phyloP scores from a whole-genome alignment of 2,797 vertebrate genomes.

The Pteronotus mesoamericanus region DNA sequence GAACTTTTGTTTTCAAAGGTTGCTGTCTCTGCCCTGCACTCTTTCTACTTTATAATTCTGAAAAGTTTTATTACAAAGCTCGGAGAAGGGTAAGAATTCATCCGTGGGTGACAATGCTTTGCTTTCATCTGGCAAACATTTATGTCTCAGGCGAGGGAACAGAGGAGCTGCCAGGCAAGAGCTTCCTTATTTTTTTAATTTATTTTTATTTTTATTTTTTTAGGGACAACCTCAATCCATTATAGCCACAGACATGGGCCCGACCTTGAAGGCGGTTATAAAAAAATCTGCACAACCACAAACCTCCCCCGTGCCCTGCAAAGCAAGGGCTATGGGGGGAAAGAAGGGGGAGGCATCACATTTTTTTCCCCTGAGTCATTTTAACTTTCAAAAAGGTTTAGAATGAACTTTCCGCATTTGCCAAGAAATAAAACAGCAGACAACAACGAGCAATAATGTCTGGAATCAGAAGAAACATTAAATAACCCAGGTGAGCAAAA shows the following conservation, averaged over 20 bases:
- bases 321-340: background rate
- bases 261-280: background rate
- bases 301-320: background rate
- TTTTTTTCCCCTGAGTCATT: conserved; percentile 2
- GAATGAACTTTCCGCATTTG: background rate
- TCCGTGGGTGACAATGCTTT: background rate
- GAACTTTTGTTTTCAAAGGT: conserved; percentile 63
- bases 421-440: conserved; percentile 2
- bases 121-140: conserved; percentile 28
- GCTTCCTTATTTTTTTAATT: conserved; percentile 10
- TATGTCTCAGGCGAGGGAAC: conserved; percentile 37
- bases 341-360: background rate
- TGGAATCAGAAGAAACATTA: background rate
- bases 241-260: background rate
- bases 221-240: background rate
- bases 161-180: background rate
- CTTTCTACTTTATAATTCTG: conserved; percentile 6
- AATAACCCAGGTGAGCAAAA: background rate
- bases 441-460: background rate
- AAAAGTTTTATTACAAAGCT: conserved; percentile 37
- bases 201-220: too few relatives aligned
- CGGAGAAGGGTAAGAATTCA: background rate
- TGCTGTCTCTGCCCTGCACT: background rate
- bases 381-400: background rate
- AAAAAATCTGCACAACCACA: background rate